A percentile compares a stretch with the other conserved stretches of the same genome.
phyloP scores from a whole-genome alignment of 2,888 invertebrate genomes.

The Esperia sulphurella region DNA sequence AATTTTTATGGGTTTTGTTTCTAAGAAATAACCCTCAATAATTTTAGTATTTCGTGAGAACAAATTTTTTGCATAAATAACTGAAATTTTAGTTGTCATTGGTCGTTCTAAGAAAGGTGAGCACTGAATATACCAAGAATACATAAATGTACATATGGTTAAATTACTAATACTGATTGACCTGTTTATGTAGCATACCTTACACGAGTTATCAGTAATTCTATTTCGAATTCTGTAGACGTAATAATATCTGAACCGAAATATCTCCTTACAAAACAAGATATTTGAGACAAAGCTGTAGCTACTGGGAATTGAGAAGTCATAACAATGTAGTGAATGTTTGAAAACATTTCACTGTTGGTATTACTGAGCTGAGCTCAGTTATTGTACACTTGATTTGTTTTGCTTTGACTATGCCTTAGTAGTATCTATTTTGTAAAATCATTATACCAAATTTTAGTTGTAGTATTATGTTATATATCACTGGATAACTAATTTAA shows the following conservation, averaged over 20 bases:
- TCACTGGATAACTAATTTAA: no score
- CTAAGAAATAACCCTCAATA: not conserved
- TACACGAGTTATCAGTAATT: not conserved
- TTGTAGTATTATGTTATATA: no score
- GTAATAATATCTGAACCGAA: not conserved
- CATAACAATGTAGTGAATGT: slow-evolving; percentile 10
- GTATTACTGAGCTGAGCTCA: not conserved
- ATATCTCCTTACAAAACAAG: slow-evolving; percentile 1
- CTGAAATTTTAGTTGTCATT: no score
- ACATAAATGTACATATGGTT: no score
- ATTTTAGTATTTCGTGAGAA: not conserved
- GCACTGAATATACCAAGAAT: no score
- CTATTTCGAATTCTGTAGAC: not conserved
- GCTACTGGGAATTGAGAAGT: slow-evolving; percentile 1
- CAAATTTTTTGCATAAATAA: no score
- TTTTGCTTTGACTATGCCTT: not conserved
- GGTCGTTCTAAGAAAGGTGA: no score
- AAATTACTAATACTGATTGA: no score
- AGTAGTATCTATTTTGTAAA: no score
- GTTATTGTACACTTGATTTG: not conserved
- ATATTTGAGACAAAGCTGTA: not conserved
- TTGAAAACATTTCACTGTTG: slow-evolving; percentile 7
- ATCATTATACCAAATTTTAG: no score
- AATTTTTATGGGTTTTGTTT: not conserved
- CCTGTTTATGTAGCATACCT: no score